These are phyloP conservation scores for Caenorhabditis becei DNA, from an alignment of 2,888 invertebrate genomes.

Conservation along the genomic window DNA sequence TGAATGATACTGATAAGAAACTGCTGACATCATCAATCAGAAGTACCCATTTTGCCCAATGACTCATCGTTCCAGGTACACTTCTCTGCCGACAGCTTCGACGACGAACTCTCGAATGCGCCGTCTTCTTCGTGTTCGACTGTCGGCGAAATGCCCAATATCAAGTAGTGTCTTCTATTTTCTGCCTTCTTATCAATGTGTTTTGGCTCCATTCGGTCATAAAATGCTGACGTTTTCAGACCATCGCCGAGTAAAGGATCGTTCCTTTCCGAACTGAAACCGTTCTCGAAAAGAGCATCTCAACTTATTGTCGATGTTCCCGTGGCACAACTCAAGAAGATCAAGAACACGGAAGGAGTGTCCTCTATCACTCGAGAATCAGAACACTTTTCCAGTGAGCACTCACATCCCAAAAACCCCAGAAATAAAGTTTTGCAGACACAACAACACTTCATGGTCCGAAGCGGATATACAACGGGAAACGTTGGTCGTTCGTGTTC, in stretches of 20 bases:
- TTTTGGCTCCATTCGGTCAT: too few species aligned
- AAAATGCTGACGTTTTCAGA: slow-evolving; percentile 25
- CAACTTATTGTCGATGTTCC: slow-evolving; percentile 77
- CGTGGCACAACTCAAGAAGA: slow-evolving; percentile 72
- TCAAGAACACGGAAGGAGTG: slow-evolving; percentile 76
- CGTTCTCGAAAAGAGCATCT: slow-evolving; percentile 70
- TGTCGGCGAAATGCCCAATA: slow-evolving; percentile 44
- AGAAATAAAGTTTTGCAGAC: slow-evolving; percentile 57
- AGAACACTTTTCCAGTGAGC: slow-evolving; percentile 78
- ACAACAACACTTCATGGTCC: slow-evolving; percentile 80
- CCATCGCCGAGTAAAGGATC: slow-evolving; percentile 61
- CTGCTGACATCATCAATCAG: slow-evolving; percentile 19
- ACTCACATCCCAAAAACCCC: too few species aligned
- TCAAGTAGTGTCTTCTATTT: slow-evolving; percentile 21
- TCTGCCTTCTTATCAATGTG: neutral
- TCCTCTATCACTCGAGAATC: slow-evolving; percentile 76
- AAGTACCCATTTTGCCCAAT: too few species aligned
- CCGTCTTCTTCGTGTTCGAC: slow-evolving; percentile 53
- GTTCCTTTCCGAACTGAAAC: slow-evolving; percentile 59
- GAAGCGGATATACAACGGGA: slow-evolving; percentile 74
- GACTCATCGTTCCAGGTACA: slow-evolving; percentile 45
- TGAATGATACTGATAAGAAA: slow-evolving; percentile 47
- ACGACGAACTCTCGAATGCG: slow-evolving; percentile 53
- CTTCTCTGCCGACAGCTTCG: slow-evolving; percentile 47
- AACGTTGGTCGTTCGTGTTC: slow-evolving; percentile 65